Conservation (phyloP, 2,797 vertebrate genomes). For the Lacerta bilineata region DNA sequence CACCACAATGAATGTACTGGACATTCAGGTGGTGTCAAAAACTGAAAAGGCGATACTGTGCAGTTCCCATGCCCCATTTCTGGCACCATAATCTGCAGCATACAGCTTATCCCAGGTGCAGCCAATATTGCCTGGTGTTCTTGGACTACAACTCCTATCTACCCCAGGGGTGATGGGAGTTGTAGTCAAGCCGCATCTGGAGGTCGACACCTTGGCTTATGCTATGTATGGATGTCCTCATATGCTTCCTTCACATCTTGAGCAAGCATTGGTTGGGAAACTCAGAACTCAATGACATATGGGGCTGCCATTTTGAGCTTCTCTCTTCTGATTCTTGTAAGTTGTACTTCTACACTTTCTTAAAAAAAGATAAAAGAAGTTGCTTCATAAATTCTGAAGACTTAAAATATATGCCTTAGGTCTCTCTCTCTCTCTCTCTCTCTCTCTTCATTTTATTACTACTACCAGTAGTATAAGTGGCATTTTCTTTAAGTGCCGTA, state of each 20-base stretch:
- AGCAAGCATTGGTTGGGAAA: not conserved
- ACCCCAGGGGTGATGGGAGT: too few species aligned
- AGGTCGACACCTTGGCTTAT: too few species aligned
- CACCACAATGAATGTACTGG: not conserved
- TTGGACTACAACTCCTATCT: too few species aligned
- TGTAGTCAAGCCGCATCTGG: too few species aligned
- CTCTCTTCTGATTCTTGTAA: not conserved
- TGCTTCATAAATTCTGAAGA: conserved; percentile 30
- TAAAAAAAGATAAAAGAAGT: not conserved
- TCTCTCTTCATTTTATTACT: conserved; percentile 10
- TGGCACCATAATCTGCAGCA: not conserved
- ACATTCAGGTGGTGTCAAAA: not conserved
- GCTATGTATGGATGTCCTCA: too few species aligned
- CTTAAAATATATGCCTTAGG: conserved; percentile 19
- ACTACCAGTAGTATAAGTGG: conserved; percentile 1
- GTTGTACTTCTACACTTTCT: too few species aligned
- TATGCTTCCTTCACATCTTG: not conserved
- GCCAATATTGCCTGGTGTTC: too few species aligned
- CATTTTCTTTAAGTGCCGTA: conserved; percentile 40
- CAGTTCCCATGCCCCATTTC: not conserved
- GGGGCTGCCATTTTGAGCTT: not conserved
- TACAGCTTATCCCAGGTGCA: not conserved
- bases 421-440: not conserved
- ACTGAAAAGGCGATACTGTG: not conserved
- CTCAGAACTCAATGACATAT: not conserved